A percentile compares a stretch with the other conserved stretches of the same genome.
Evolutionary conservation across 1,140 invertebrate genomes (phyloP).

Genomic region (Idris sp.): DNA sequence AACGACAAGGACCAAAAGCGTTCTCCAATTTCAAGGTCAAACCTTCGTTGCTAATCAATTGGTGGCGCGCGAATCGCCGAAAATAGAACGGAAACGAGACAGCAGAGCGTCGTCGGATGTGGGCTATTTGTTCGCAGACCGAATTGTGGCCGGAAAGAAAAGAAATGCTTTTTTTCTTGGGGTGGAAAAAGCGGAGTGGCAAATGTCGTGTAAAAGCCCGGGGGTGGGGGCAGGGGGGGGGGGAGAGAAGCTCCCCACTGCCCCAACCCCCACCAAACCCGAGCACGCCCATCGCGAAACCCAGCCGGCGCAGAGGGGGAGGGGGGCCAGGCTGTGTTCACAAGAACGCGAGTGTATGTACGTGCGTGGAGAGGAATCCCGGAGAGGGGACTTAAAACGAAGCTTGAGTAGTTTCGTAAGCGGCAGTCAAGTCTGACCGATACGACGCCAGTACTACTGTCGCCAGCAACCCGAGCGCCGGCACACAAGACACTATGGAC

Average conservation of each 20-base stretch:
- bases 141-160: slow-evolving; percentile 3
- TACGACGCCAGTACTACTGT: slow-evolving; percentile 77
- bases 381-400: slow-evolving; percentile 57
- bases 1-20: too few relatives aligned
- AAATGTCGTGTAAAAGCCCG: slow-evolving; percentile 55
- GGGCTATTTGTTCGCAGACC: not conserved
- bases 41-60: too few relatives aligned
- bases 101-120: too few relatives aligned
- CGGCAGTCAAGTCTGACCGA: slow-evolving; percentile 74
- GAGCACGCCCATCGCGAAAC: slow-evolving; percentile 70
- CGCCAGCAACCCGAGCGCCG: slow-evolving; percentile 76
- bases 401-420: slow-evolving; percentile 68
- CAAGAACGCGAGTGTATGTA: slow-evolving; percentile 9
- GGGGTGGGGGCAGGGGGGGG: too few relatives aligned
- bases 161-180: too few relatives aligned
- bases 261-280: slow-evolving; percentile 28
- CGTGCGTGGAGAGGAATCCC: slow-evolving; percentile 31
- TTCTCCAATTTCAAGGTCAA: too few relatives aligned
- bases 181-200: slow-evolving; percentile 29
- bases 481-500: slow-evolving; percentile 76
- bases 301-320: slow-evolving; percentile 50
- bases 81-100: too few relatives aligned
- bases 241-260: slow-evolving; percentile 54
- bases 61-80: too few relatives aligned
- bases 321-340: slow-evolving; percentile 47